Evolutionary conservation across 1,140 invertebrate genomes (phyloP).

Genomic region (Megathymus violae): DNA sequence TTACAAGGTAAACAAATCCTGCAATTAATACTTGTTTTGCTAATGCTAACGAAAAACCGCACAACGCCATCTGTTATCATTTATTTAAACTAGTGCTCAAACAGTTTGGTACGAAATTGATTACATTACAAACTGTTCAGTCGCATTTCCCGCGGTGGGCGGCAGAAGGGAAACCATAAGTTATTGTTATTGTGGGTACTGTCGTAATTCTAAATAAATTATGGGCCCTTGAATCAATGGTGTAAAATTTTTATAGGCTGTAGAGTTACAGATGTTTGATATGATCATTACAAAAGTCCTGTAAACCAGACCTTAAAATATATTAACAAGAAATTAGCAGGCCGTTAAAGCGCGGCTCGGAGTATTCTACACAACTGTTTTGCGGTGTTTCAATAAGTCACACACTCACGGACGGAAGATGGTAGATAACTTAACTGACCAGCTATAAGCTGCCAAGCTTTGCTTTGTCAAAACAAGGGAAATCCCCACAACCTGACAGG

Average conservation of each 20-base stretch:
- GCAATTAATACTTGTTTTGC: conserved; percentile 32
- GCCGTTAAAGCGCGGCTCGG: no score
- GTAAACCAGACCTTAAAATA: no score
- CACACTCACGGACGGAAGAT: no score
- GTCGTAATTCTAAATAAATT: neutral
- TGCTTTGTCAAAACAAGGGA: no score
- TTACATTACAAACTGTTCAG: conserved; percentile 24
- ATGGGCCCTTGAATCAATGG: neutral
- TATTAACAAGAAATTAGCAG: no score
- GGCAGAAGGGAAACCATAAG: conserved; percentile 1
- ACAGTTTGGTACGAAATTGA: conserved; percentile 28
- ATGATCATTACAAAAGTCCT: no score
- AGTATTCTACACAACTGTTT: no score
- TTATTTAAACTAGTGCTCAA: conserved; percentile 34
- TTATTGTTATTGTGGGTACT: neutral
- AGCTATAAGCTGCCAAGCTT: no score
- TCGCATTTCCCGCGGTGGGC: conserved; percentile 18
- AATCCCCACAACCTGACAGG: no score
- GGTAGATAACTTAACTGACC: no score
- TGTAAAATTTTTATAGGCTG: no score
- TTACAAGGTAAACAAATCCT: conserved; percentile 17
- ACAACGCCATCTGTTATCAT: conserved; percentile 34
- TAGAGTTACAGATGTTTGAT: neutral
- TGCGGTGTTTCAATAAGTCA: no score
- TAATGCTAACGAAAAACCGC: conserved; percentile 31